Base-by-base conservation (phyloP, 23 tunicate genomes). In the Trididemnum nubilum region DNA sequence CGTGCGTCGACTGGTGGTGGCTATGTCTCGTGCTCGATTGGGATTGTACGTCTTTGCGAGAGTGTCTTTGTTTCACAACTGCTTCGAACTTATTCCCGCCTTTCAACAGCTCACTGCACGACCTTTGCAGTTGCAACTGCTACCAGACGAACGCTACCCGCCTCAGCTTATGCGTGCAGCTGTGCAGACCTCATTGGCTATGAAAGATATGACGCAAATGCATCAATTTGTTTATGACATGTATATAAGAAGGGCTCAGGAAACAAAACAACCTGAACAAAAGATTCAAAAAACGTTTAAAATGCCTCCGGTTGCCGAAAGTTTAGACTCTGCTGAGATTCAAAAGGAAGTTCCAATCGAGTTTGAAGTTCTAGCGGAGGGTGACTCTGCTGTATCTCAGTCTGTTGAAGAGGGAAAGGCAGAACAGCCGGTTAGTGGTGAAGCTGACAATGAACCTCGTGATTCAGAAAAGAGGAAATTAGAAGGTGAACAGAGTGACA, bases 1-100 rank as follows among this genome's bases (percentile, higher is more conserved):
- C 63, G 99, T 96, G 3, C 89, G 99, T 18, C 94, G 99, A 7
- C 57, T 96, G 52, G 86, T 96, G n/a, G 99, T 96, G 19, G 99
- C 99, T 34, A 87, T 96, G 94, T 96, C 99, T 9, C 86, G 99
- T 21, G 99, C 99, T 15, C 80, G 99, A 35, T 76, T 96, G 25
- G 99, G 99, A 24, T 79, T 96, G 2, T 96, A 96, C 82, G 81
- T 91, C 29, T 88, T 96, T 59, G 99, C 97, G 0, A 67, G 94
- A 22, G 87, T 91, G 27, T 85, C 94, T 2, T 86, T 96, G 21
- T 96, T 96, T 79, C 81, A 82, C 73, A 91, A 96, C 75, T 96
- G 99, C 71, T 96, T 83, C 69, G 99, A 96, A 81, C 85, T 96
- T 34, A 51, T 87, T 21, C 92, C 92, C 31, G 90, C 99, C 30